phyloP scores from a whole-genome alignment of 2,797 vertebrate species.

The Gallinago nigripennis region DNA sequence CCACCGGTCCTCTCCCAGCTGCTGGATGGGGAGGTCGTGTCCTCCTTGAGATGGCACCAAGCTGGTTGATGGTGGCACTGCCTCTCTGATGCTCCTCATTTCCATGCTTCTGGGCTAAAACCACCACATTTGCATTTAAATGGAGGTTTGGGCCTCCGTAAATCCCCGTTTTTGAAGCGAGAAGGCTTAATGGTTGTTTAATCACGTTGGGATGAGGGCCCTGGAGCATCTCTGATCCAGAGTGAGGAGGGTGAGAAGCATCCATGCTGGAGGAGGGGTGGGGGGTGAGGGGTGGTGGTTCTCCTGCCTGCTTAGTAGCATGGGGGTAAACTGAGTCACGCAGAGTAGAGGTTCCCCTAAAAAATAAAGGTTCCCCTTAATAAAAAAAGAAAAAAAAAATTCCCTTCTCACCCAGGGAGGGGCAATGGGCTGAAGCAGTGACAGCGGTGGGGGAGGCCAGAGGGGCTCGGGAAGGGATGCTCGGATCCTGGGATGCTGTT shows the following conservation, averaged over 20 bases:
- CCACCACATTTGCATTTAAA: slow-evolving; percentile 79
- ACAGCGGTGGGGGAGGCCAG: rapidly evolving
- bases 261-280: rapidly evolving
- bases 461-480: neutral
- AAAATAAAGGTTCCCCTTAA: rapidly evolving
- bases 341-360: rapidly evolving
- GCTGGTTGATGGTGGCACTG: neutral
- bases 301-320: neutral
- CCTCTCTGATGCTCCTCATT: slow-evolving; percentile 33
- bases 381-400: rapidly evolving
- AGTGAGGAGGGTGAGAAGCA: neutral
- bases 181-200: slow-evolving; percentile 72
- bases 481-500: rapidly evolving
- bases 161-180: slow-evolving; percentile 70
- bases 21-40: neutral
- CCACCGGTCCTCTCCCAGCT: rapidly evolving
- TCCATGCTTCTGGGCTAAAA: slow-evolving; percentile 47
- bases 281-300: too few relatives aligned
- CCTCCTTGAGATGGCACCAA: neutral
- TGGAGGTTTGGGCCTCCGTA: slow-evolving; percentile 73
- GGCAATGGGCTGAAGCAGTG: neutral
- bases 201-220: slow-evolving; percentile 68
- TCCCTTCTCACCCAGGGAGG: neutral
- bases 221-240: slow-evolving; percentile 36
- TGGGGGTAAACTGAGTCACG: neutral